Evolutionary conservation across 2,888 invertebrate species (phyloP).

Genomic region (Acholoe squamosa): DNA sequence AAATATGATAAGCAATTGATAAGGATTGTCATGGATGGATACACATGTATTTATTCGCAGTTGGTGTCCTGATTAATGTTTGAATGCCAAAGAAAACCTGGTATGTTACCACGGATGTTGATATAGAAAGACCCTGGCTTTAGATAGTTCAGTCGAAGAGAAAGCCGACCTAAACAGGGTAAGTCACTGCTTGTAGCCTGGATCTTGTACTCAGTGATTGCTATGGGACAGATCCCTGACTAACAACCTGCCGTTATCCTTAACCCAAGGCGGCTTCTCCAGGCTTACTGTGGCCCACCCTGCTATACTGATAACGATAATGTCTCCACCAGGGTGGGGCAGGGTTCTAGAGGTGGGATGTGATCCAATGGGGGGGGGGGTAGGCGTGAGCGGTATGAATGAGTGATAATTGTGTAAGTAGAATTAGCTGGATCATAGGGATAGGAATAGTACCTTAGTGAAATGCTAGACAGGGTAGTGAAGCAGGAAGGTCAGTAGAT

Average conservation of each 20-base stretch:
- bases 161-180: too few species aligned
- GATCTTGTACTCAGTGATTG: neutral
- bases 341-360: neutral
- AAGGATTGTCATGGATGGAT: too few species aligned
- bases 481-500: neutral
- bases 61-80: too few species aligned
- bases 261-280: neutral
- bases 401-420: neutral
- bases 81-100: too few species aligned
- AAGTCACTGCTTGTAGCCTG: too few species aligned
- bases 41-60: too few species aligned
- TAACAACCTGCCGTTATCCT: neutral
- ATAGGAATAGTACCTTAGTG: neutral
- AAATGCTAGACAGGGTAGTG: too few species aligned
- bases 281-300: neutral
- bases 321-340: conserved; percentile 3
- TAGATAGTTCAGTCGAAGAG: too few species aligned
- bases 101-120: too few species aligned
- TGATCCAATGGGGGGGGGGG: neutral
- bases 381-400: neutral
- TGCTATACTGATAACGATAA: neutral
- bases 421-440: neutral
- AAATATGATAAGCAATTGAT: too few species aligned
- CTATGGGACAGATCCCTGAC: neutral
- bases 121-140: too few species aligned